These are phyloP conservation scores for Pardosa pseudoannulata DNA, from an alignment of 2,888 invertebrate genomes.

Conservation along the genomic window DNA sequence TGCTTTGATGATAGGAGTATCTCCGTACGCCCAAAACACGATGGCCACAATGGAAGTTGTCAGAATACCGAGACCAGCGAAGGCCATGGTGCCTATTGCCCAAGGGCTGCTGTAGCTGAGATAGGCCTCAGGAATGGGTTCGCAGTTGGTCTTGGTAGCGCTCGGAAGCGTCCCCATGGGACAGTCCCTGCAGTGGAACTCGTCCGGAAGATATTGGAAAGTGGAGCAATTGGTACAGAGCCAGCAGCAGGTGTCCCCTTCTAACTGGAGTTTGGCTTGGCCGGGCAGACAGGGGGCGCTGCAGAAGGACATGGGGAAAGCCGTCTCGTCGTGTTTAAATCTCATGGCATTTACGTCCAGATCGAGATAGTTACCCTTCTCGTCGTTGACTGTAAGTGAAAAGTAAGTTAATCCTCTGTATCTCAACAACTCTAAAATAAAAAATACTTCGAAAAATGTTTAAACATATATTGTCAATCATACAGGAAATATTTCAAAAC, in stretches of 20 bases:
- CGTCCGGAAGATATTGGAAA: conserved; percentile 78
- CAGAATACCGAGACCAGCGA: conserved; percentile 79
- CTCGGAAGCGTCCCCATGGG: conserved; percentile 77
- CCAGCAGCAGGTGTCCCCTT: conserved; percentile 81
- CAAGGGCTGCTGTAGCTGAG: conserved; percentile 79
- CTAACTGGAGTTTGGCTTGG: conserved; percentile 75
- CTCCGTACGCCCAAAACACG: conserved; percentile 80
- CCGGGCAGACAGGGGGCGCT: conserved; percentile 78
- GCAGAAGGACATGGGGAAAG: conserved; percentile 79
- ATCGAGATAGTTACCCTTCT: conserved; percentile 76
- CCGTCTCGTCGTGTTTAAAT: conserved; percentile 76
- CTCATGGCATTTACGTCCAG: conserved; percentile 77
- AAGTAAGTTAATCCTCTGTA: no score
- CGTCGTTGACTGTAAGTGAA: conserved; percentile 58
- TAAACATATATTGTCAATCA: no score
- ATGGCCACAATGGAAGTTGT: conserved; percentile 79
- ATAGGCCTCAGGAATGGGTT: conserved; percentile 78
- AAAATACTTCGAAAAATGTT: no score
- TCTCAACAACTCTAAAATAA: no score
- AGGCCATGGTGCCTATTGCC: conserved; percentile 77
- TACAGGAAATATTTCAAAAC: no score
- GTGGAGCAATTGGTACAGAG: conserved; percentile 79
- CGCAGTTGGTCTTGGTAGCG: conserved; percentile 77
- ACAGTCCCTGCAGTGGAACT: conserved; percentile 80
- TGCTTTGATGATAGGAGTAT: conserved; percentile 81